Evolutionary conservation across 1,140 invertebrate genomes (phyloP), one percentile per base, ranked within the genome.

Genomic region (Micrasema minimum): DNA sequence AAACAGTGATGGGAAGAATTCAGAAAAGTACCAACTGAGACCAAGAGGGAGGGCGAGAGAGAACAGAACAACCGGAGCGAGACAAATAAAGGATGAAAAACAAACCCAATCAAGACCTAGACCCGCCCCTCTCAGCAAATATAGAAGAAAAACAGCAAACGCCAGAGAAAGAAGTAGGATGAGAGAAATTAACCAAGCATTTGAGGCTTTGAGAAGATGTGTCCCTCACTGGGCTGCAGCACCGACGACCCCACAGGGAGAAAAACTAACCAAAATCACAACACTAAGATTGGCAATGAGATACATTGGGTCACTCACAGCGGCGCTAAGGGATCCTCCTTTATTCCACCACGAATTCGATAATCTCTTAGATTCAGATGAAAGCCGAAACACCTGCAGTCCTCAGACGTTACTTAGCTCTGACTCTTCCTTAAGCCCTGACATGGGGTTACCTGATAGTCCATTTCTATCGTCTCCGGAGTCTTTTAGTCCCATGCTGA

Each of bases 241-340:
- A 2, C 83, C 83, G 22, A 77, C 79, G 1, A 80, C 82, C 9
- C 83, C 82, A 20, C 82, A 84, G 45, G 88, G 88, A 79, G 90
- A 93, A 78, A 95, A 95, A 82, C 81, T 94, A 59, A 96, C 94
- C 31, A 96, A 96, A 85, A 95, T 96, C 74, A 94, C 93, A 5
- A 95, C 93, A 2, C 82, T 96, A n/a, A 81, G 92, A 9, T 81
- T 95, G 55, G 93, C 94, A 5, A 93, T 96, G 88, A 91, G 92
- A 77, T 97, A 96, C 79, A 96, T 96, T 65, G 85, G 89, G 16
- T 90, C 89, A 12, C 78, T 91, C 31, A 80, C 82, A 3, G 77
- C 82, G 3, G 82, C 82, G 0, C 73, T 85, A 12, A 45, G 65
- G 61, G 73, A 75, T 48, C 70, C 73, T 9, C 69, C 72, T 6